These are phyloP conservation scores for Lutjanus argentimaculatus DNA, from an alignment of 2,797 vertebrate genomes.

Conservation along the genomic window DNA sequence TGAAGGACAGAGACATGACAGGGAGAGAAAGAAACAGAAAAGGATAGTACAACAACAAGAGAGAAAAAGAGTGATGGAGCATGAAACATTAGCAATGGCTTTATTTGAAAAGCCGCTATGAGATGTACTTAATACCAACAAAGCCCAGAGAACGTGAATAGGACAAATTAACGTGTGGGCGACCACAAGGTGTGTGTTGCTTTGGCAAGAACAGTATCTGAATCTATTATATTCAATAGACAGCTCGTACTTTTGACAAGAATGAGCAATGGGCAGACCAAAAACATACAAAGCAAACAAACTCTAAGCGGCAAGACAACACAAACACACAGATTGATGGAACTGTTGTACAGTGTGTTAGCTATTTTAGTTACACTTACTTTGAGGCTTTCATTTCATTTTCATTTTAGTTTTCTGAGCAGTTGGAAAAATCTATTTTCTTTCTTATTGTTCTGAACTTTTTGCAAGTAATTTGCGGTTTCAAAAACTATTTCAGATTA, in stretches of 20 bases:
- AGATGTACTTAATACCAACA: conserved; percentile 9
- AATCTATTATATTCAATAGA: background rate
- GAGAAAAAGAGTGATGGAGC: conserved; percentile 18
- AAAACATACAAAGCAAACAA: background rate
- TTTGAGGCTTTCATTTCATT: conserved; percentile 9
- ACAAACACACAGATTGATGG: background rate
- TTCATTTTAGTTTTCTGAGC: background rate
- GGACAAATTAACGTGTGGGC: conserved; percentile 17
- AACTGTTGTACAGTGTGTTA: background rate
- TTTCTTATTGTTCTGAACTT: background rate
- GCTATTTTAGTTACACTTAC: background rate
- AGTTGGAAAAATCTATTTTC: background rate
- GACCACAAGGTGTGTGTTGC: background rate
- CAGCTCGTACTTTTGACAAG: background rate
- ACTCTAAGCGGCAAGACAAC: background rate
- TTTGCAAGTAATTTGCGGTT: background rate
- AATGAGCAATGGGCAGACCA: background rate
- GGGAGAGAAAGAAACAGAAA: conserved; percentile 2
- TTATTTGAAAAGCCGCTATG: conserved; percentile 38
- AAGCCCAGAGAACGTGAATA: conserved; percentile 11
- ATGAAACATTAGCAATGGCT: conserved; percentile 17
- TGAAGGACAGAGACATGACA: conserved; percentile 25
- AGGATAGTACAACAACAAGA: background rate
- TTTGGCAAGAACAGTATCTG: background rate
- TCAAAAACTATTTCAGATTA: background rate